These are phyloP conservation scores for Drosophila nikananu DNA, from an alignment of 1,140 invertebrate genomes.

Conservation along the genomic window DNA sequence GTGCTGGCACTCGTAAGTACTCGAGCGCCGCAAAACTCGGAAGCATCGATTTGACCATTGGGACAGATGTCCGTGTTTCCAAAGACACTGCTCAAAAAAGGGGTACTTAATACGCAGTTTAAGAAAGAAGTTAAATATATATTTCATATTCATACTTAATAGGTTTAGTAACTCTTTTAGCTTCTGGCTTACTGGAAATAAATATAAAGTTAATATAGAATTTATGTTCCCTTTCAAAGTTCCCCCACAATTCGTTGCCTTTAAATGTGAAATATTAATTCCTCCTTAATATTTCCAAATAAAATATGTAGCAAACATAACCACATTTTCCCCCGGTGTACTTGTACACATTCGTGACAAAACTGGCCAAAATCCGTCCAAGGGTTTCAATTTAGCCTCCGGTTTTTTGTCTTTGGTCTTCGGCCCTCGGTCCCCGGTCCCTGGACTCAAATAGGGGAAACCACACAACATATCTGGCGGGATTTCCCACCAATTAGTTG, in stretches of 20 bases:
- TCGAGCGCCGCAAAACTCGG: slow-evolving; percentile 37
- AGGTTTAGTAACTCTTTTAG: no score
- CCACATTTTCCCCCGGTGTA: background rate
- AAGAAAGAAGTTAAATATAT: background rate
- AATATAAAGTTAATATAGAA: background rate
- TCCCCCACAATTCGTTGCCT: no score
- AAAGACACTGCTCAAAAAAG: background rate
- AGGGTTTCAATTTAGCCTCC: slow-evolving; percentile 39
- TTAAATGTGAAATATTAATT: background rate
- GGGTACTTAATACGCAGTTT: no score
- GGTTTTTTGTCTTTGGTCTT: no score
- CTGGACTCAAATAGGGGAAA: slow-evolving; percentile 31
- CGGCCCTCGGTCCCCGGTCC: background rate
- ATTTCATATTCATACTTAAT: background rate
- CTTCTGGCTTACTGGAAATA: background rate
- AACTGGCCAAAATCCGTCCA: slow-evolving; percentile 51
- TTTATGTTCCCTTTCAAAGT: no score
- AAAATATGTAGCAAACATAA: no score
- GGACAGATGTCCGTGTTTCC: slow-evolving; percentile 34
- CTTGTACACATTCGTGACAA: slow-evolving; percentile 23
- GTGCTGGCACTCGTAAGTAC: slow-evolving; percentile 27
- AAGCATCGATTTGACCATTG: slow-evolving; percentile 47
- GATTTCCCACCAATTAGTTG: slow-evolving; percentile 67
- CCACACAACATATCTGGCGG: slow-evolving; percentile 61
- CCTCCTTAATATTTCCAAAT: no score